Base-by-base conservation (phyloP, 2,888 invertebrate species). In the Drosophila emarginata region DNA sequence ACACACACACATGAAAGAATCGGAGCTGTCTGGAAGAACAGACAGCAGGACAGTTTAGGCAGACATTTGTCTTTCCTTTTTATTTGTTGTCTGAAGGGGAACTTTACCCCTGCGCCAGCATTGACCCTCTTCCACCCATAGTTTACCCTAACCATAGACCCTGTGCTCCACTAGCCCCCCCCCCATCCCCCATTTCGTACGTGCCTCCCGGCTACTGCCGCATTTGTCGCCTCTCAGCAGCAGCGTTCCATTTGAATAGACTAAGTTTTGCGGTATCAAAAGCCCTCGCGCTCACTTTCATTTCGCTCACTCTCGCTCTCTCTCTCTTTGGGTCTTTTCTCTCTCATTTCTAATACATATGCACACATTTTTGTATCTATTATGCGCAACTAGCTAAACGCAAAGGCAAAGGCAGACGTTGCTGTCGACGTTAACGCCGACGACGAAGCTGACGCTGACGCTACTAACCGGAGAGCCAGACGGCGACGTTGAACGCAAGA, bases 401-500 rank as follows among this genome's bases (percentile, higher is more conserved):
- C 67, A 66, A 53, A 36, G 58, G 62, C 40, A 58, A 40, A 12
- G 39, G 65, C 50, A 21, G 39, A 51, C 39, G 14, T 11, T 26
- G n/a, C 14, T 18, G 12, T 14, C 11, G 56, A 32, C 63, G 15
- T 11, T 4, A 12, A 63, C n/a, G 67, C 45, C 15, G 51, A 45
- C 36, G 23, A 2, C 15, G 26, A 36, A 21, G 12, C 14, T 9
- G 57, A 36, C 63, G 15, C 64, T 7, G 45, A 28, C 39, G 26
- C 63, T 32, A 62, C 14, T 37, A 36, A 40, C 14, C 45, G 21
- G 64, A 56, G 64, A 39, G 66, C 53, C 68, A 79, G 81, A 84
- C 78, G 73, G 72, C 86, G 80, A 83, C 78, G 73, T 74, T 87
- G 86, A 83, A 81, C 80, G 82, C 78, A 61, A 88, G 88, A 89